phyloP scores from a whole-genome alignment of 2,888 invertebrate genomes.

The Myopa tessellatipennis region DNA sequence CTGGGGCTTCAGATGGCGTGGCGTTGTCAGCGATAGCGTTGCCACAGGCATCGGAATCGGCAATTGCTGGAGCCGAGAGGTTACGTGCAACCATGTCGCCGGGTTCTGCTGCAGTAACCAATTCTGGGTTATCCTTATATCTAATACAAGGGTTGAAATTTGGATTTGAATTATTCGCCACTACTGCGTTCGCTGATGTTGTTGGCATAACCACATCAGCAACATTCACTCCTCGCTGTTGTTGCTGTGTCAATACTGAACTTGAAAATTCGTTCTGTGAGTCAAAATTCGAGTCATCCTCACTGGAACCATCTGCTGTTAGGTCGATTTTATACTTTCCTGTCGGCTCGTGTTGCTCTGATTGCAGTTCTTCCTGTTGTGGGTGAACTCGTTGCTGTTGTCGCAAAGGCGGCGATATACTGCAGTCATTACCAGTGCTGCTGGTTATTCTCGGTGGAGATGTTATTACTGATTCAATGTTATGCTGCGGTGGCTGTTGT shows the following conservation, averaged over 20 bases:
- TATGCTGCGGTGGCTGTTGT: constrained; percentile 49
- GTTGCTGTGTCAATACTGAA: constrained; percentile 35
- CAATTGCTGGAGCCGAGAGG: constrained; percentile 45
- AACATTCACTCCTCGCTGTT: constrained; percentile 40
- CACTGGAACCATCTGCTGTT: constrained; percentile 43
- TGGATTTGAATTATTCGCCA: constrained; percentile 37
- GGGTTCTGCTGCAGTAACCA: constrained; percentile 41
- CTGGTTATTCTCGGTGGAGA: constrained; percentile 63
- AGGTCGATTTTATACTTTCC: constrained; percentile 27
- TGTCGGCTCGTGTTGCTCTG: constrained; percentile 28
- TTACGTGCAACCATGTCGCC: constrained; percentile 46
- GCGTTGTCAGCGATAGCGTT: constrained; percentile 13
- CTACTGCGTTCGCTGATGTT: constrained; percentile 48
- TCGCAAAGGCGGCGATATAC: constrained; percentile 49
- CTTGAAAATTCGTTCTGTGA: constrained; percentile 42
- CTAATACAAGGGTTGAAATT: constrained; percentile 26
- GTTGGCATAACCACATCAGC: constrained; percentile 42
- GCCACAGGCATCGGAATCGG: constrained; percentile 45
- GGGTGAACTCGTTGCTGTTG: constrained; percentile 45
- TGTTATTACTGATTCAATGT: constrained; percentile 49
- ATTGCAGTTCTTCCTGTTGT: constrained; percentile 47
- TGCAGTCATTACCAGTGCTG: constrained; percentile 63
- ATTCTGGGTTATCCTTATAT: constrained; percentile 39
- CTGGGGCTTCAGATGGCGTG: constrained; percentile 20
- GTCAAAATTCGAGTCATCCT: constrained; percentile 40